These are phyloP conservation scores for Perizoma affinitatum DNA, from an alignment of 2,888 invertebrate species.

Conservation along the genomic window DNA sequence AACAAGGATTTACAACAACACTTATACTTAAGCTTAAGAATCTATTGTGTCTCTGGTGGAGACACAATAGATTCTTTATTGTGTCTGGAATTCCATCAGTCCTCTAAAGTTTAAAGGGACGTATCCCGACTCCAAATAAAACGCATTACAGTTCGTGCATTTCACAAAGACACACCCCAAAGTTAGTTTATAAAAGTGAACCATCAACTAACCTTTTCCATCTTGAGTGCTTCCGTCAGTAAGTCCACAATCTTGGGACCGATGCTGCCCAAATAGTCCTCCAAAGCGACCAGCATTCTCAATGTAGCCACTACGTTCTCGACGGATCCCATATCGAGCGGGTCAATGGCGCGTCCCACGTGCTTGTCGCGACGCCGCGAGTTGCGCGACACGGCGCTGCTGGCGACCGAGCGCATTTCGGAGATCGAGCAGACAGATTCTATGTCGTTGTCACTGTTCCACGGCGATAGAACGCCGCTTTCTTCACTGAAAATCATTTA, in stretches of 20 bases:
- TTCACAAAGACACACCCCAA: too few species aligned
- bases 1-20: too few species aligned
- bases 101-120: too few species aligned
- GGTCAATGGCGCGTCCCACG: conserved; percentile 15
- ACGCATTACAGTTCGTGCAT: too few species aligned
- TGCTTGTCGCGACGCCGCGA: conserved; percentile 25
- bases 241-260: conserved; percentile 91
- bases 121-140: too few species aligned
- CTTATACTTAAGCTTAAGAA: too few species aligned
- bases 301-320: conserved; percentile 87
- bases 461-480: conserved; percentile 60
- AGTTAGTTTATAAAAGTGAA: too few species aligned
- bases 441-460: conserved; percentile 69
- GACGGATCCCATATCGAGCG: conserved; percentile 65
- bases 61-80: too few species aligned
- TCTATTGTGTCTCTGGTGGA: too few species aligned
- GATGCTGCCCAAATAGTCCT: conserved; percentile 92
- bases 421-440: conserved; percentile 60
- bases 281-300: conserved; percentile 90
- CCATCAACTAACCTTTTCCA: conserved; percentile 86
- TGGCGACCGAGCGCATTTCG: conserved; percentile 49
- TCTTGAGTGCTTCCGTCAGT: conserved; percentile 89
- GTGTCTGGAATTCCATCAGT: too few species aligned
- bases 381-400: conserved; percentile 40
- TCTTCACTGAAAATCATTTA: conserved; percentile 51